These are phyloP conservation scores for Drosophila ezoana DNA, from an alignment of 2,888 invertebrate genomes.

Conservation along the genomic window DNA sequence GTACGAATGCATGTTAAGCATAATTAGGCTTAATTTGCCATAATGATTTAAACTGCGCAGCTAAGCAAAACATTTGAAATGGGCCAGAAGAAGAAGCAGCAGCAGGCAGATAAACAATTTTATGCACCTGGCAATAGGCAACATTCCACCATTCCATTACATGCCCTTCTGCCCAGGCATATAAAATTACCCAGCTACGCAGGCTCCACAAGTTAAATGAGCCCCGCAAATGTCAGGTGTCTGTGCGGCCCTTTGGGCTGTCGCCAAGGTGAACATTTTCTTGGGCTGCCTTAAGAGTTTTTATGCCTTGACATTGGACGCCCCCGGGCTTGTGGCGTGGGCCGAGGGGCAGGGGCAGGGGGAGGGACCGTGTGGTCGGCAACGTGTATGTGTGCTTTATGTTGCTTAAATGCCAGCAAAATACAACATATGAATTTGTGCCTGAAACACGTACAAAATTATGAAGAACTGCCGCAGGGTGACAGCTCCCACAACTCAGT, in stretches of 20 bases:
- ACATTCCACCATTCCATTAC: slow-evolving; percentile 22
- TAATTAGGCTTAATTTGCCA: slow-evolving; percentile 76
- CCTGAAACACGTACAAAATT: slow-evolving; percentile 62
- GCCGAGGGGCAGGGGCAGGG: not conserved
- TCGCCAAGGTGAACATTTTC: slow-evolving; percentile 51
- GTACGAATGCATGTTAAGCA: slow-evolving; percentile 74
- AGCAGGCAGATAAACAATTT: slow-evolving; percentile 52
- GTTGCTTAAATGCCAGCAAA: slow-evolving; percentile 71
- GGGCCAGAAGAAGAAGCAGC: slow-evolving; percentile 17
- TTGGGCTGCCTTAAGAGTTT: slow-evolving; percentile 56
- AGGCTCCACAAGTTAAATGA: slow-evolving; percentile 66
- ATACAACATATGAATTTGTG: slow-evolving; percentile 60
- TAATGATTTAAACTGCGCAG: slow-evolving; percentile 68
- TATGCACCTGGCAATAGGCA: slow-evolving; percentile 21
- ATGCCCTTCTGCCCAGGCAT: slow-evolving; percentile 19
- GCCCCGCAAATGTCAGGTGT: slow-evolving; percentile 73
- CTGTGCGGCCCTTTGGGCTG: slow-evolving; percentile 14
- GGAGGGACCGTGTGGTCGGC: slow-evolving; percentile 22
- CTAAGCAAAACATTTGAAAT: slow-evolving; percentile 61
- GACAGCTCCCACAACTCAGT: slow-evolving; percentile 17
- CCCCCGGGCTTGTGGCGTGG: slow-evolving; percentile 40
- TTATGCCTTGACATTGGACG: slow-evolving; percentile 70
- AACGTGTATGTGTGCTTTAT: slow-evolving; percentile 46
- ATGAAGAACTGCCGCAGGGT: slow-evolving; percentile 37
- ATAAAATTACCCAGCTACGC: slow-evolving; percentile 43